Conservation (phyloP, 2,113 vertebrate species). For the Bos indicus region DNA sequence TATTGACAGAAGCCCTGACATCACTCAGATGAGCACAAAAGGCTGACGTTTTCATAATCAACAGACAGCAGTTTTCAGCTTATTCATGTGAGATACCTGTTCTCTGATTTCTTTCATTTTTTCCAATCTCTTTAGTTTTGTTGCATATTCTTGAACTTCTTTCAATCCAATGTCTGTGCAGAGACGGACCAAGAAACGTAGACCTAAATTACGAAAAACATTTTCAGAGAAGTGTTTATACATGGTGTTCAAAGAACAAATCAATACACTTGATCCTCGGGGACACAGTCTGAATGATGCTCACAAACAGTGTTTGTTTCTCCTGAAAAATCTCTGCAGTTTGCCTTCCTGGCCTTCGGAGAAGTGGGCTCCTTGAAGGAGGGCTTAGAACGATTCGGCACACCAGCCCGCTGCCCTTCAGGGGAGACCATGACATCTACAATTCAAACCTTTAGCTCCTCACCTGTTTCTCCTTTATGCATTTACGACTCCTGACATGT, state of each 20-base stretch:
- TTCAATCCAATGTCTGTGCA: conserved; percentile 95
- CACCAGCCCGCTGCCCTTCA: neutral
- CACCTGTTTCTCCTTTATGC: neutral
- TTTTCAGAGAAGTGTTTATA: neutral
- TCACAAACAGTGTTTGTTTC: neutral
- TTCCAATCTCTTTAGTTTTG: conserved; percentile 94
- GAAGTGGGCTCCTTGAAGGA: neutral
- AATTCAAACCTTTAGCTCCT: neutral
- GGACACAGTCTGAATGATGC: neutral
- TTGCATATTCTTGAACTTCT: conserved; percentile 94
- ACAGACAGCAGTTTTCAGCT: neutral
- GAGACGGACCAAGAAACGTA: conserved; percentile 93
- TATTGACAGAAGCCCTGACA: neutral
- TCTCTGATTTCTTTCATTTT: conserved; percentile 96
- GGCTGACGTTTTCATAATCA: conserved; percentile 45
- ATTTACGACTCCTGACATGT: neutral
- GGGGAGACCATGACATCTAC: neutral
- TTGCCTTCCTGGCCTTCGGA: neutral
- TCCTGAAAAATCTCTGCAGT: neutral
- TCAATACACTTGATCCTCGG: neutral
- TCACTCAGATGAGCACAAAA: neutral
- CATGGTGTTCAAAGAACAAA: neutral
- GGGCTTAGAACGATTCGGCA: neutral
- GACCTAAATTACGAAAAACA: conserved; percentile 78
- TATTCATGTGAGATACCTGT: conserved; percentile 84